A percentile compares a stretch with the other conserved stretches of the same genome.
These are phyloP conservation scores for Chloroceryle amazona DNA, from an alignment of 2,797 vertebrate genomes.

Conservation along the genomic window DNA sequence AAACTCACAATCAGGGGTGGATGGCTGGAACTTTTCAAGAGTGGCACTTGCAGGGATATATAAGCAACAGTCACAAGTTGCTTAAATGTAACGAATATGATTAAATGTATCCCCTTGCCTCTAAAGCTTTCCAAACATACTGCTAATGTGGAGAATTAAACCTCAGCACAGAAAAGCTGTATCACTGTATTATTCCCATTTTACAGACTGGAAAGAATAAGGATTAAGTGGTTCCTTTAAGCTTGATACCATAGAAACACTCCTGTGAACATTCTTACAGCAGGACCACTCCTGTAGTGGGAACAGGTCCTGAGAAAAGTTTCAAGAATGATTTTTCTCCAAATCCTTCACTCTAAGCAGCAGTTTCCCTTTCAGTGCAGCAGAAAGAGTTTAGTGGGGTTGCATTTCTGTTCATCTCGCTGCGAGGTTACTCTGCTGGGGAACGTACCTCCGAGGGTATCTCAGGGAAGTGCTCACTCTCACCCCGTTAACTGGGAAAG, in stretches of 20 bases:
- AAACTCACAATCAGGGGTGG: background rate
- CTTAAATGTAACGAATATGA: background rate
- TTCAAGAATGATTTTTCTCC: background rate
- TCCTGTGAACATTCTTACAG: background rate
- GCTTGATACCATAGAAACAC: background rate
- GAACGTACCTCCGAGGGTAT: background rate
- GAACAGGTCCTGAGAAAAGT: background rate
- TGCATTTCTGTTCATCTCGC: background rate
- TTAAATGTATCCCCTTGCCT: background rate
- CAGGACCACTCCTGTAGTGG: background rate
- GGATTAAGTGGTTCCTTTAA: constrained; percentile 14
- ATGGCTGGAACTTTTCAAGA: background rate
- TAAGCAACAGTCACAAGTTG: background rate
- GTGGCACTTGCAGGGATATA: background rate
- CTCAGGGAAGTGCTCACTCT: background rate
- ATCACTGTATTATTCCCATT: background rate
- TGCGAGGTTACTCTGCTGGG: accelerated
- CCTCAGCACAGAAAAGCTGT: background rate
- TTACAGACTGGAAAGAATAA: constrained; percentile 9
- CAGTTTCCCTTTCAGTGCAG: background rate
- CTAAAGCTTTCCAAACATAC: background rate
- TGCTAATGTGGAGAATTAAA: background rate
- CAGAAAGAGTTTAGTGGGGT: background rate
- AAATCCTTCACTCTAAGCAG: background rate
- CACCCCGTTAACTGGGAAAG: background rate